These are phyloP conservation scores for Barnardius zonarius DNA, from an alignment of 2,113 vertebrate species.

Conservation along the genomic window DNA sequence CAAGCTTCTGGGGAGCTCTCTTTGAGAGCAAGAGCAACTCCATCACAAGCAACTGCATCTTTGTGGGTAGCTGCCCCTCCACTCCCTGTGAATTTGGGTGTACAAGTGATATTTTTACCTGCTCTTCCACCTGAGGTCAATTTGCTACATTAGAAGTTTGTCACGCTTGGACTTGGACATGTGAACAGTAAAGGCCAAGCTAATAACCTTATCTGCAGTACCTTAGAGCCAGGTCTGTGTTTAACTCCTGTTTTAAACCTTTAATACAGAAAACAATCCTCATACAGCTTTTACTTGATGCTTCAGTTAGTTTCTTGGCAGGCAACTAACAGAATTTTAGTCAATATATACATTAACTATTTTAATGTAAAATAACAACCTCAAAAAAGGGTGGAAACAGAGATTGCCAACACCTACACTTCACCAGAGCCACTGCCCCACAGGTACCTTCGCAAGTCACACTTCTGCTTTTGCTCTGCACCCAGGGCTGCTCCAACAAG, in stretches of 20 bases:
- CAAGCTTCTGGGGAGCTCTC: neutral
- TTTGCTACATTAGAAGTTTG: neutral
- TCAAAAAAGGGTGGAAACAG: neutral
- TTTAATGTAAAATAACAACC: neutral
- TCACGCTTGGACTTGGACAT: neutral
- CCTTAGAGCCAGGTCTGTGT: neutral
- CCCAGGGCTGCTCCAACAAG: neutral
- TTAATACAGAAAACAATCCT: neutral
- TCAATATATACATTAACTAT: neutral
- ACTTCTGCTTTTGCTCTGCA: neutral
- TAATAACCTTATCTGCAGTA: neutral
- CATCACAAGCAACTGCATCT: neutral
- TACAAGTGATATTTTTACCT: neutral
- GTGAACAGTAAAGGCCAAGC: neutral
- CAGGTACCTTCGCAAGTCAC: accelerated
- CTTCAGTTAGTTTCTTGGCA: neutral
- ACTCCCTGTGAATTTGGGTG: too few relatives aligned
- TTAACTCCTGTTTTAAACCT: neutral
- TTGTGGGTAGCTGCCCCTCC: neutral
- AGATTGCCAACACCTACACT: neutral
- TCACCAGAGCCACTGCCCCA: neutral
- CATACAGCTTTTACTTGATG: neutral
- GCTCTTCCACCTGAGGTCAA: neutral
- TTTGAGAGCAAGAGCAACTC: neutral
- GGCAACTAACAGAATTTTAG: neutral